Evolutionary conservation across 2,797 vertebrate genomes (phyloP).

Genomic region (Anguilla obscura): DNA sequence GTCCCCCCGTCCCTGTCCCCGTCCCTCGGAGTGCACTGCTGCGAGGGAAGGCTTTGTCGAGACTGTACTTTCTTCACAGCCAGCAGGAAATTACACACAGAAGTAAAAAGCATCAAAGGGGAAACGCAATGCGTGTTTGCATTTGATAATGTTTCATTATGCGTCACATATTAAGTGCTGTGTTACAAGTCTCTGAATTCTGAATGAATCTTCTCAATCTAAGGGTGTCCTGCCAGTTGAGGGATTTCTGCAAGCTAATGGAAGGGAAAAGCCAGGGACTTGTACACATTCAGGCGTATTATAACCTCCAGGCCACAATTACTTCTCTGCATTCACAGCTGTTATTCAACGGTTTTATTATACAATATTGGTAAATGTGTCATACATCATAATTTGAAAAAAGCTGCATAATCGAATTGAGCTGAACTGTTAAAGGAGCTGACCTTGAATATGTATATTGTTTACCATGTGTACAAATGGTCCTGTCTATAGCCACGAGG

Average conservation of each 20-base stretch:
- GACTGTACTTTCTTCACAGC: neutral
- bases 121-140: neutral
- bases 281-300: constrained; percentile 3
- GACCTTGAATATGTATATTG: constrained; percentile 13
- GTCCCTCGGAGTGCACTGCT: neutral
- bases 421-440: neutral
- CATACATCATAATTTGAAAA: neutral
- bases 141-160: constrained; percentile 1
- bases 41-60: neutral
- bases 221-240: neutral
- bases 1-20: neutral
- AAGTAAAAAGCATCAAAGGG: neutral
- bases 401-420: neutral
- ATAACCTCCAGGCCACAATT: constrained; percentile 26
- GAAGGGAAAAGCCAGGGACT: neutral
- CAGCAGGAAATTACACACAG: neutral
- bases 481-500: neutral
- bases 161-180: neutral
- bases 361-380: neutral
- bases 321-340: neutral
- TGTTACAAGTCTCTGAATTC: neutral
- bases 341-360: neutral
- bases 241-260: neutral
- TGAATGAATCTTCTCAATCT: constrained; percentile 9
- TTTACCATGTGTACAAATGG: neutral